Percentiles rank a stretch among this genome's conserved stretches.
Evolutionary conservation across 2,888 invertebrate species (phyloP).

Genomic region (Bedellia somnulentella): DNA sequence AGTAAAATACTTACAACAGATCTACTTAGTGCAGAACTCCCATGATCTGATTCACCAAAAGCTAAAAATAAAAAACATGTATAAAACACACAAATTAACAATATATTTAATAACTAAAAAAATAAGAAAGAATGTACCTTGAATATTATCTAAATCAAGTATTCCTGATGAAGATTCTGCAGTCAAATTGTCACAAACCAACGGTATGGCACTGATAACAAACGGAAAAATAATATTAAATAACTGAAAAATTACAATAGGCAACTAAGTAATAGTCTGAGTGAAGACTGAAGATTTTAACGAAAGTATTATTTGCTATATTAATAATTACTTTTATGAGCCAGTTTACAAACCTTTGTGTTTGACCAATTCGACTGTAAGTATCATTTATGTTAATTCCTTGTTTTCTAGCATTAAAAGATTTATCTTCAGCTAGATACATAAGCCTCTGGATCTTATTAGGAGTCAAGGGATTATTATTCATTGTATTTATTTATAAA

Average conservation of each 20-base stretch:
- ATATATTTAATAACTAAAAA: background rate
- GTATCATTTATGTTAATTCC: no score
- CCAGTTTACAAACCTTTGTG: no score
- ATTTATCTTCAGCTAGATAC: conserved; percentile 38
- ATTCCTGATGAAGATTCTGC: conserved; percentile 43
- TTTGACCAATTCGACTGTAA: no score
- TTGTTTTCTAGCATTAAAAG: conserved; percentile 21
- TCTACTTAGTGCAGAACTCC: conserved; percentile 28
- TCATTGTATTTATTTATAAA: conserved; percentile 18
- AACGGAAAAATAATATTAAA: no score
- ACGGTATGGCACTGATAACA: no score
- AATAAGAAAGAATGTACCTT: conserved; percentile 22
- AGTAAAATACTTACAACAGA: conserved; percentile 25
- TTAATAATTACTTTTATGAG: no score
- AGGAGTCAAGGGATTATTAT: conserved; percentile 34
- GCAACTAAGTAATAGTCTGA: no score
- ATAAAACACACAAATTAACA: background rate
- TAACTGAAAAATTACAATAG: no score
- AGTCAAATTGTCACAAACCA: conserved; percentile 1
- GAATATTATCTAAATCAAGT: conserved; percentile 35
- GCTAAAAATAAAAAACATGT: conserved; percentile 17
- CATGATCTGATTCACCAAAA: conserved; percentile 33
- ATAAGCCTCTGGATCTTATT: conserved; percentile 41
- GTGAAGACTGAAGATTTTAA: no score
- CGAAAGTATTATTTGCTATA: no score